Conservation (phyloP, 2,797 vertebrate species). For the Crocodylus rhombifer region DNA sequence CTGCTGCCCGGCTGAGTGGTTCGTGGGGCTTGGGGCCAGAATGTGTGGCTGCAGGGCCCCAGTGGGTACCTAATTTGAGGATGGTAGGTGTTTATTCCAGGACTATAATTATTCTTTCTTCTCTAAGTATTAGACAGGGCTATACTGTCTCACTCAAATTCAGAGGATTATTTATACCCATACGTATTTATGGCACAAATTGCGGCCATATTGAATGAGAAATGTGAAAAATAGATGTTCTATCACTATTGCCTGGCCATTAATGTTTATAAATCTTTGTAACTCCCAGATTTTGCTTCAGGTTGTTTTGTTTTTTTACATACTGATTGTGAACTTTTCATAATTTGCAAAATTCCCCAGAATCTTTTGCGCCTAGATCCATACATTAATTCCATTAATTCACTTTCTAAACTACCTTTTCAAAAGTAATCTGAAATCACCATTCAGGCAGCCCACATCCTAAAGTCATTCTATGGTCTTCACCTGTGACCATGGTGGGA, state of each 20-base stretch:
- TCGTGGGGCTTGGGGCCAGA: no score
- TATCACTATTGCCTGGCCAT: not conserved
- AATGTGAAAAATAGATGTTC: not conserved
- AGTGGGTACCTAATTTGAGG: no score
- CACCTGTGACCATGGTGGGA: not conserved
- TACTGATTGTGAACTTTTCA: not conserved
- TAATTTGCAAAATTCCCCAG: accelerated
- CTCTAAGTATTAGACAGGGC: not conserved
- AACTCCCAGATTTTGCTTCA: not conserved
- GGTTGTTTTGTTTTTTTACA: not conserved
- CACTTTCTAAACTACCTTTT: not conserved
- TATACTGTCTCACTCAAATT: not conserved
- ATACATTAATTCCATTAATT: not conserved
- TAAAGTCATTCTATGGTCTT: not conserved
- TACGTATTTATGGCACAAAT: not conserved
- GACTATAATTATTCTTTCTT: not conserved
- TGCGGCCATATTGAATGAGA: not conserved
- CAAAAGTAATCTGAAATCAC: not conserved
- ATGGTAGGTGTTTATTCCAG: not conserved
- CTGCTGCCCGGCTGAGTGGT: no score
- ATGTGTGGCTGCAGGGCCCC: no score
- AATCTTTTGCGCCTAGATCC: not conserved
- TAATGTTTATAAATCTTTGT: not conserved
- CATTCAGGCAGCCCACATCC: not conserved
- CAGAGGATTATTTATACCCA: not conserved